Evolutionary conservation across 2,888 invertebrate genomes (phyloP).

Genomic region (Cerceris ruficornis): DNA sequence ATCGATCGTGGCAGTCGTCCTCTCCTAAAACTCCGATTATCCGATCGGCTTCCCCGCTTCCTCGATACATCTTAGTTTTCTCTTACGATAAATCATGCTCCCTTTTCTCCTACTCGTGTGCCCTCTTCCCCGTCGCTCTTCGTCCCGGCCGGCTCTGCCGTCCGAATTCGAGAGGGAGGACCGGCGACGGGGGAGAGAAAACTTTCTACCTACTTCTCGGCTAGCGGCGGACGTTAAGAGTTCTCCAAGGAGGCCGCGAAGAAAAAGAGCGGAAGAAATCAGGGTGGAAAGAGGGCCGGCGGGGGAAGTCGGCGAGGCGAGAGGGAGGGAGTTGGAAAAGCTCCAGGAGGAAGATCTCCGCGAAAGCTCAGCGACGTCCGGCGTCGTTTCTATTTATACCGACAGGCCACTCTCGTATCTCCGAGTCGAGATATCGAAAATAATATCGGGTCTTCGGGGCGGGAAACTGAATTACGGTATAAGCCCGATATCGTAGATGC

Average conservation of each 20-base stretch:
- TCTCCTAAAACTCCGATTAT: not conserved
- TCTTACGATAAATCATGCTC: conserved; percentile 60
- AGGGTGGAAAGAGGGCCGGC: not conserved
- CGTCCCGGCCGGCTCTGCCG: not conserved
- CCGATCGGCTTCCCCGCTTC: conserved; percentile 14
- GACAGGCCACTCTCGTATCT: conserved; percentile 18
- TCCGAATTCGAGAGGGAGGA: conserved; percentile 26
- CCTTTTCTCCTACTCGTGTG: not conserved
- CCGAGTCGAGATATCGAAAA: conserved; percentile 68
- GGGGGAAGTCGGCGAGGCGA: conserved; percentile 10
- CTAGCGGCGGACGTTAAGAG: conserved; percentile 53
- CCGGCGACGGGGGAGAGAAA: conserved; percentile 19
- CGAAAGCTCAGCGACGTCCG: conserved; percentile 36
- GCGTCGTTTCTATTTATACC: conserved; percentile 59
- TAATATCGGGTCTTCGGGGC: conserved; percentile 67
- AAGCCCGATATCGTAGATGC: conserved; percentile 60
- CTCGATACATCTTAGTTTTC: conserved; percentile 21
- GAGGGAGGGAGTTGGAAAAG: conserved; percentile 30
- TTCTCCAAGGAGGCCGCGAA: conserved; percentile 40
- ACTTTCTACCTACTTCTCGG: conserved; percentile 51
- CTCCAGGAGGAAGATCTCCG: conserved; percentile 35
- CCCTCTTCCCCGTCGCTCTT: not conserved
- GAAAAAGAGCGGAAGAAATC: conserved; percentile 20
- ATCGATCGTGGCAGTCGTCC: not conserved
- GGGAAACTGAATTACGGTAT: conserved; percentile 70